These are phyloP conservation scores for Antedon mediterranea DNA, from an alignment of 53 echinoderm and acorn worm species.

Conservation along the genomic window DNA sequence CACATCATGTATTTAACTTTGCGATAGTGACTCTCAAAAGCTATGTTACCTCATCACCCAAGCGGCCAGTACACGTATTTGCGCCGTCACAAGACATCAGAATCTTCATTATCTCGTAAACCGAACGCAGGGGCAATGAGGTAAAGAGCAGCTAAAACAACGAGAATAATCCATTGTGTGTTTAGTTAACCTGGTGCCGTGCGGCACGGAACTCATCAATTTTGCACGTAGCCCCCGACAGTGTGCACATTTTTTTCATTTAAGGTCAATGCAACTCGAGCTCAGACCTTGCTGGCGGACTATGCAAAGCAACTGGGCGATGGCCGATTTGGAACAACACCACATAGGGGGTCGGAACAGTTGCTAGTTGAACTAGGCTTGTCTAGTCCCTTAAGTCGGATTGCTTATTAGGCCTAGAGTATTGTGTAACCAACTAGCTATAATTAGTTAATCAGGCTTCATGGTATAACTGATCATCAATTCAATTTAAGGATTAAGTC, in stretches of 20 bases:
- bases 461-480: not conserved
- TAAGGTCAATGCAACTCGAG: not conserved
- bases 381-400: not conserved
- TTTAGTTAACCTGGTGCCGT: not conserved
- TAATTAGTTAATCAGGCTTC: not conserved
- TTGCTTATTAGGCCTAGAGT: not conserved
- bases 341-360: not conserved
- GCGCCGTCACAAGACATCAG: not conserved
- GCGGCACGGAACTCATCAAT: not conserved
- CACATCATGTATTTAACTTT: not conserved
- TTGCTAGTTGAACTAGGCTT: not conserved
- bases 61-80: not conserved
- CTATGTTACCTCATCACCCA: not conserved
- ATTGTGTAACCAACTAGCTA: not conserved
- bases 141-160: not conserved
- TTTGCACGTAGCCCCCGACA: not conserved
- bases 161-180: not conserved
- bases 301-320: not conserved
- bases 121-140: not conserved
- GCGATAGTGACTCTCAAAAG: not conserved
- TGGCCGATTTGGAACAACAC: not conserved
- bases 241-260: not conserved
- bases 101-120: conserved; percentile 1
- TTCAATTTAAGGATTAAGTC: not conserved
- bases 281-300: not conserved